A percentile compares a stretch with the other conserved stretches of the same genome.
phyloP scores from a whole-genome alignment of 1,140 invertebrate genomes.

The Zaprionus kolodkinae region DNA sequence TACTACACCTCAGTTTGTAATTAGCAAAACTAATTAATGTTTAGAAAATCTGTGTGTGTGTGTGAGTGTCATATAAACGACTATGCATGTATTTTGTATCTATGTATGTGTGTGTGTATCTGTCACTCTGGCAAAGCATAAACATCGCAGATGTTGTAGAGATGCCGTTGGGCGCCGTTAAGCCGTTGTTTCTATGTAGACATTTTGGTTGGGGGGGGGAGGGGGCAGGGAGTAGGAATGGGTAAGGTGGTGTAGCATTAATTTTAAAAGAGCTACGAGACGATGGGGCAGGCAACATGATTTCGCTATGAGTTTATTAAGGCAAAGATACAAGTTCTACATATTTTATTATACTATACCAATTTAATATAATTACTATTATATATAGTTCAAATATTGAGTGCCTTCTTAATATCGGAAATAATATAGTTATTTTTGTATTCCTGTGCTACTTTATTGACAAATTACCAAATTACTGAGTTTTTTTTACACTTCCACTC shows the following conservation, averaged over 20 bases:
- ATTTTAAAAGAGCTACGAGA: not conserved
- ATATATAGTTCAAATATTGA: too few species aligned
- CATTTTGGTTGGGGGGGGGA: too few species aligned
- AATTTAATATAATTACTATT: too few species aligned
- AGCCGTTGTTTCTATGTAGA: not conserved
- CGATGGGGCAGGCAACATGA: not conserved
- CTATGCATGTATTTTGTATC: not conserved
- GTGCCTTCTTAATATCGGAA: too few species aligned
- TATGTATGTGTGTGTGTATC: slow-evolving; percentile 1
- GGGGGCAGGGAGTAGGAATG: not conserved
- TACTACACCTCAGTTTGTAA: slow-evolving; percentile 5
- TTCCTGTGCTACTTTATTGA: too few species aligned
- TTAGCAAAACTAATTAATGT: slow-evolving; percentile 7
- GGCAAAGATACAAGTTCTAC: not conserved
- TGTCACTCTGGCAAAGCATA: slow-evolving; percentile 1
- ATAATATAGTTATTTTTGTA: too few species aligned
- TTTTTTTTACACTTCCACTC: too few species aligned
- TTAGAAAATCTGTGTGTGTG: not conserved
- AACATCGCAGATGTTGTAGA: slow-evolving; percentile 1
- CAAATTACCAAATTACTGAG: too few species aligned
- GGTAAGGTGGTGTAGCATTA: not conserved
- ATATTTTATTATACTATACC: too few species aligned
- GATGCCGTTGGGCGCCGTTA: not conserved
- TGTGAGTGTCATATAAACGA: not conserved
- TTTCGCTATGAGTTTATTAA: not conserved